Evolutionary conservation across 1,140 invertebrate genomes (phyloP).

Genomic region (Bicyclus anynana): DNA sequence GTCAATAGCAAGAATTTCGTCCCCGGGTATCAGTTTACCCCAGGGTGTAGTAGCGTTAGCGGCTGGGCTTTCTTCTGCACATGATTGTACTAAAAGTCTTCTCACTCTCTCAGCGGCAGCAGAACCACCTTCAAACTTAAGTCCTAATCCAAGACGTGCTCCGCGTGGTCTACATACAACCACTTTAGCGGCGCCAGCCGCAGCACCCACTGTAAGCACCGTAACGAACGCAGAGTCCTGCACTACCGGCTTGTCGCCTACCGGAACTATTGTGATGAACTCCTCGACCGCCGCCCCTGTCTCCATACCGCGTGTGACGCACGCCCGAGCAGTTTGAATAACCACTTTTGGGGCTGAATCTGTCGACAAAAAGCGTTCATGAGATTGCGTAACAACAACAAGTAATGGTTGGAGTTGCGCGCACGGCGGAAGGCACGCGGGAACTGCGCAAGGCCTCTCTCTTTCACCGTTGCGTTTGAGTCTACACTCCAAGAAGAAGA

Average conservation of each 20-base stretch:
- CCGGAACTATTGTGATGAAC: constrained; percentile 75
- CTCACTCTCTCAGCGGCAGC: constrained; percentile 83
- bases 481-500: constrained; percentile 37
- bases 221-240: constrained; percentile 70
- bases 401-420: constrained; percentile 35
- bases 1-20: constrained; percentile 93
- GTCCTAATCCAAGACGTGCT: constrained; percentile 91
- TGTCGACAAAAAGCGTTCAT: constrained; percentile 41
- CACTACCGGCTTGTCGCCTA: constrained; percentile 58
- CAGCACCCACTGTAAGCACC: constrained; percentile 65
- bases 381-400: constrained; percentile 52
- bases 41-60: constrained; percentile 87
- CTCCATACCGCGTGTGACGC: constrained; percentile 64
- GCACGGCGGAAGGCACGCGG: constrained; percentile 38
- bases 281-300: constrained; percentile 61
- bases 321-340: constrained; percentile 44
- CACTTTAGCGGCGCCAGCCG: constrained; percentile 82
- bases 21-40: constrained; percentile 88
- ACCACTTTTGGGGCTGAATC: constrained; percentile 46
- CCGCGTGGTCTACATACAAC: constrained; percentile 90
- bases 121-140: constrained; percentile 94
- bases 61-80: constrained; percentile 92
- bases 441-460: constrained; percentile 49
- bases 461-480: constrained; percentile 55
- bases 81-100: constrained; percentile 91